These are phyloP conservation scores for Conchocele bisecta DNA, from an alignment of 2,888 invertebrate genomes.

Conservation along the genomic window DNA sequence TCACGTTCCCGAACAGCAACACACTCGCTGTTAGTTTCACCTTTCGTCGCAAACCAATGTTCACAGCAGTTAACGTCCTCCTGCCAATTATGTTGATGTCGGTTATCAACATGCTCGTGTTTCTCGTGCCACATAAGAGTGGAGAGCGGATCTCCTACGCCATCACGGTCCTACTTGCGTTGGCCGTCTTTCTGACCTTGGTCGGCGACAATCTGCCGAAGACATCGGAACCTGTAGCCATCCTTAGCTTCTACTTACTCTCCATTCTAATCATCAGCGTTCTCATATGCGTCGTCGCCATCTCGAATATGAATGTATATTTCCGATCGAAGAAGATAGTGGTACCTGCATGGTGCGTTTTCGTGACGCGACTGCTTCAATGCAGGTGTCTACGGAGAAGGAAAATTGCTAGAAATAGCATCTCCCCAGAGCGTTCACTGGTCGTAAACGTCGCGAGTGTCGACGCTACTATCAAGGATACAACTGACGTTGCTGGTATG, in stretches of 20 bases:
- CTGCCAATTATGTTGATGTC: conserved; percentile 53
- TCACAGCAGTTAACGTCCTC: conserved; percentile 38
- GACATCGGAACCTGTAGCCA: conserved; percentile 46
- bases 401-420: not conserved
- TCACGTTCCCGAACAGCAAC: not conserved
- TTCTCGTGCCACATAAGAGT: conserved; percentile 42
- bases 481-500: too few species aligned
- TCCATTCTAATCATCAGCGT: conserved; percentile 27
- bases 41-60: conserved; percentile 39
- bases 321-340: not conserved
- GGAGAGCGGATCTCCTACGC: conserved; percentile 47
- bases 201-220: conserved; percentile 54
- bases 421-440: too few species aligned
- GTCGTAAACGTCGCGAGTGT: too few species aligned
- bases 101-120: conserved; percentile 38
- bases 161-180: conserved; percentile 48
- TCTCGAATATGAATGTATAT: conserved; percentile 26
- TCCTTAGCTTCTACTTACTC: conserved; percentile 40
- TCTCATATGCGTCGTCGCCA: conserved; percentile 35
- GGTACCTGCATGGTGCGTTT: conserved; percentile 8
- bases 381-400: not conserved
- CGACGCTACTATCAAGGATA: too few species aligned
- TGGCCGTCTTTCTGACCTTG: conserved; percentile 52
- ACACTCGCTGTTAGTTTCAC: conserved; percentile 16
- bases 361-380: not conserved